A percentile compares a stretch with the other conserved stretches of the same genome.
Evolutionary conservation across 2,888 invertebrate species (phyloP).

Genomic region (Drosophila merina): DNA sequence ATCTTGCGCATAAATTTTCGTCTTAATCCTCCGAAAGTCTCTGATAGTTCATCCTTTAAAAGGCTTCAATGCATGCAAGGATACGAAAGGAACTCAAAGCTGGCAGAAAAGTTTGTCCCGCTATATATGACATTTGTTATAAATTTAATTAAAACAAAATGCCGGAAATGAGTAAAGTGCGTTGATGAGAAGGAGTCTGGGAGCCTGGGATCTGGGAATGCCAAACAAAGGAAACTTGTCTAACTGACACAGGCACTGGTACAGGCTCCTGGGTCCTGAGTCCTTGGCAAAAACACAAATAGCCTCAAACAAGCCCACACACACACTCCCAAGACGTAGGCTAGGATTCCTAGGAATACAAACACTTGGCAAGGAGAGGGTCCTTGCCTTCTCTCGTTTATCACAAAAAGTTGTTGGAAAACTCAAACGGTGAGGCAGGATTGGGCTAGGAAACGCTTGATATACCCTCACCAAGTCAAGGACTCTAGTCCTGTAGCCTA

Average conservation of each 20-base stretch:
- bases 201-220: slow-evolving; percentile 4
- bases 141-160: slow-evolving; percentile 76
- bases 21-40: slow-evolving; percentile 13
- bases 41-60: too few species aligned
- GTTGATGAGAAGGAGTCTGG: neutral
- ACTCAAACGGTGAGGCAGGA: neutral
- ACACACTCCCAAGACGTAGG: neutral
- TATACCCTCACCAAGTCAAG: slow-evolving; percentile 7
- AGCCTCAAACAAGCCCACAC: slow-evolving; percentile 5
- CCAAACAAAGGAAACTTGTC: slow-evolving; percentile 41
- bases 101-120: slow-evolving; percentile 8
- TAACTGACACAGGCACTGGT: slow-evolving; percentile 46
- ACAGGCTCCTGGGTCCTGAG: neutral
- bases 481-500: neutral
- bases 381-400: slow-evolving; percentile 11
- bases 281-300: slow-evolving; percentile 20
- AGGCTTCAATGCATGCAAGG: too few species aligned
- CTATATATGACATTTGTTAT: slow-evolving; percentile 67
- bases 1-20: slow-evolving; percentile 26
- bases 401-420: slow-evolving; percentile 29
- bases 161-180: slow-evolving; percentile 63
- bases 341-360: slow-evolving; percentile 5
- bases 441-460: neutral
- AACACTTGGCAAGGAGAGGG: neutral
- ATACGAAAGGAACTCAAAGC: too few species aligned